Conservation (phyloP, 2,113 vertebrate species). For the Numenius arquata region DNA sequence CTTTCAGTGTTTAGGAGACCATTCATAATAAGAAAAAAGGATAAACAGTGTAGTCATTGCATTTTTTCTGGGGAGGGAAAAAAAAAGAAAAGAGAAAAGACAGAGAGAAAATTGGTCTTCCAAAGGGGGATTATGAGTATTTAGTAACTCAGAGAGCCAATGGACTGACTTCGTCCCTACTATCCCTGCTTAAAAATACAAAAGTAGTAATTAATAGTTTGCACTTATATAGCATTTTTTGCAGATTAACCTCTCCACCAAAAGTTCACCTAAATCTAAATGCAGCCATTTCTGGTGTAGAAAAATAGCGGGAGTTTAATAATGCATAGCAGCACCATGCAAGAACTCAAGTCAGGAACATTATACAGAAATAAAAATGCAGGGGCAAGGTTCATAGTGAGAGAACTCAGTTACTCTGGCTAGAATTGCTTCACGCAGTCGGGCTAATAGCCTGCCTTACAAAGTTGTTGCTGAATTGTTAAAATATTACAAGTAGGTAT, state of each 20-base stretch:
- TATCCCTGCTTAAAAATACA: not conserved
- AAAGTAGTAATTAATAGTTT: not conserved
- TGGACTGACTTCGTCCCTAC: not conserved
- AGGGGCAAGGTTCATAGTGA: not conserved
- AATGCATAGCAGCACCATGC: slow-evolving; percentile 6
- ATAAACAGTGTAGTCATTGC: not conserved
- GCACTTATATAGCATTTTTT: not conserved
- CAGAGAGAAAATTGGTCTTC: not conserved
- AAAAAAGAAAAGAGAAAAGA: not conserved
- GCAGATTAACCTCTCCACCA: not conserved
- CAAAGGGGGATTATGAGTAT: not conserved
- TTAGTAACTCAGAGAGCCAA: not conserved
- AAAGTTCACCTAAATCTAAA: not conserved
- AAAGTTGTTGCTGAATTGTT: slow-evolving; percentile 20
- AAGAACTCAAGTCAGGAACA: not conserved
- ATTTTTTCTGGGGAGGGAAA: not conserved
- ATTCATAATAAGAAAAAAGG: not conserved
- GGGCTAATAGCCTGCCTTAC: slow-evolving; percentile 6
- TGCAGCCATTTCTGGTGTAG: not conserved
- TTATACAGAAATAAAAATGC: slow-evolving; percentile 21
- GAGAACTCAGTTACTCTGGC: not conserved
- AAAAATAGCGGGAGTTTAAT: slow-evolving; percentile 5
- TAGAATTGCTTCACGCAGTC: not conserved
- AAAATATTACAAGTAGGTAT: slow-evolving; percentile 31
- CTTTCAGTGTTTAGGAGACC: not conserved